Conservation (phyloP, 64 coral and sea anemone species). For the Acropora tenuis region DNA sequence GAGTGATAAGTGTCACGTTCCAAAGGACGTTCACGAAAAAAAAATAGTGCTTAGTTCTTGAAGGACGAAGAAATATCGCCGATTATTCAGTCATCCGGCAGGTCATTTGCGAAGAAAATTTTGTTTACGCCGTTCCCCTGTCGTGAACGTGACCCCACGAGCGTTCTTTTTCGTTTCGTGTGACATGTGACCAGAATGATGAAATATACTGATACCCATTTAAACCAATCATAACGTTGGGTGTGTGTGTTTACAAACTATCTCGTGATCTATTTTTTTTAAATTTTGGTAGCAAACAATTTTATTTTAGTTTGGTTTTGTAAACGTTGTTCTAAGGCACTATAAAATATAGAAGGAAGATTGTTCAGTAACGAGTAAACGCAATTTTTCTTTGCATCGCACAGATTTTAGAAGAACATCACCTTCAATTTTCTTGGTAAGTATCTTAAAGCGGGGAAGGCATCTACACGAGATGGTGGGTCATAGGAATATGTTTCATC, state of each 20-base stretch:
- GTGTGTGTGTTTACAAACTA: slow-evolving; percentile 39
- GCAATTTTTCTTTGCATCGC: no score
- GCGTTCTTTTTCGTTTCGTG: neutral
- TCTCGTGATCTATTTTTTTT: neutral
- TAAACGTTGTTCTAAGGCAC: neutral
- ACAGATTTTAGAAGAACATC: no score
- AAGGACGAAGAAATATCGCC: neutral
- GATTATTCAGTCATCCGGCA: neutral
- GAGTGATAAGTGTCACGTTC: neutral
- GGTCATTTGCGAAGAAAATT: neutral
- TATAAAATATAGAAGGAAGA: neutral
- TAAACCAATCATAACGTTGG: neutral
- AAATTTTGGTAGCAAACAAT: neutral
- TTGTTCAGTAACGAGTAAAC: neutral
- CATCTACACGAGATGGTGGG: neutral
- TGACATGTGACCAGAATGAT: slow-evolving; percentile 32
- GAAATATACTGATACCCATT: neutral
- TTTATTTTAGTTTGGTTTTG: neutral
- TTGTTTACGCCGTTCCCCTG: neutral
- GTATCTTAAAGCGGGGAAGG: no score
- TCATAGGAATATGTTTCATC: no score
- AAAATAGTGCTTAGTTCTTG: neutral
- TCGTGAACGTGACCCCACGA: neutral
- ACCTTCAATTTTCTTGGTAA: neutral
- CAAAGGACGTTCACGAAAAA: neutral